Conservation (phyloP, 1,140 invertebrate genomes). For the Drosophila trapezifrons region DNA sequence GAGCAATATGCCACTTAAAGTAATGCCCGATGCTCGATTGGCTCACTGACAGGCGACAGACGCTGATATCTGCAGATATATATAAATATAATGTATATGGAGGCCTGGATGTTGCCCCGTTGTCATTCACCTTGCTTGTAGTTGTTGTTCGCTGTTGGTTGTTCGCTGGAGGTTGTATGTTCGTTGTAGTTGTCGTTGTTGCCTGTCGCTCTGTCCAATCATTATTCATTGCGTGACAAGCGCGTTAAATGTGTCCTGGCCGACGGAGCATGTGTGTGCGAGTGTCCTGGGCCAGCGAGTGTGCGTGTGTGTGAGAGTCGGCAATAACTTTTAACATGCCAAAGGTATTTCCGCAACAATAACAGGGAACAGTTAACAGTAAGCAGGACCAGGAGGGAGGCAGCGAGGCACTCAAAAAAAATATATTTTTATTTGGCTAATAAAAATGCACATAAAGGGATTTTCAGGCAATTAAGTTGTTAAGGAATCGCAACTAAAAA, state of each 20-base stretch:
- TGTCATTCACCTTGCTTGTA: constrained; percentile 25
- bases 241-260: constrained; percentile 71
- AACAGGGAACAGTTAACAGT: constrained; percentile 35
- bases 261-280: constrained; percentile 14
- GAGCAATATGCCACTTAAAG: constrained; percentile 80
- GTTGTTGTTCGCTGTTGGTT: background rate
- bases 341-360: constrained; percentile 72
- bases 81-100: background rate
- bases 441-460: background rate
- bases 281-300: constrained; percentile 30
- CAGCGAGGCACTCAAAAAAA: constrained; percentile 34
- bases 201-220: constrained; percentile 64
- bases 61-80: constrained; percentile 50
- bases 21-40: constrained; percentile 72
- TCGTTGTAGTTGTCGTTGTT: constrained; percentile 33
- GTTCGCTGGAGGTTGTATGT: constrained; percentile 11
- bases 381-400: constrained; percentile 8
- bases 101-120: constrained; percentile 10
- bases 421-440: constrained; percentile 7
- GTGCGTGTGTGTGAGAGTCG: constrained; percentile 38
- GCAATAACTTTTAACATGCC: constrained; percentile 71
- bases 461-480: background rate
- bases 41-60: constrained; percentile 64
- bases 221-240: constrained; percentile 83
- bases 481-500: too few species aligned